These are phyloP conservation scores for Cabera pusaria DNA, from an alignment of 2,888 invertebrate species.

Conservation along the genomic window DNA sequence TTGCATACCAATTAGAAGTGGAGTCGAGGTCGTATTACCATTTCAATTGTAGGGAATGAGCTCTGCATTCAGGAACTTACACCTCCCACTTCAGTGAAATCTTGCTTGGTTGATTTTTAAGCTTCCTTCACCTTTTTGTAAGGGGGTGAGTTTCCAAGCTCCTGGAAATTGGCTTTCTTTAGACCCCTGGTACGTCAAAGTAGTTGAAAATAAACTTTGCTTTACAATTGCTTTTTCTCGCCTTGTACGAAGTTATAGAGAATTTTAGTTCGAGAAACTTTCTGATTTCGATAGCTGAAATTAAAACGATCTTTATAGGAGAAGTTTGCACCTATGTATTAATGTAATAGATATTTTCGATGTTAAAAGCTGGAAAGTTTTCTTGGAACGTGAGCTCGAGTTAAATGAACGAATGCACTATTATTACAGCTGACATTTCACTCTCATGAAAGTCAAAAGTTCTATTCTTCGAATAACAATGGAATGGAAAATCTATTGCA, in stretches of 20 bases:
- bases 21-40: conserved; percentile 63
- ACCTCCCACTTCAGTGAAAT: conserved; percentile 48
- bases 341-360: no score
- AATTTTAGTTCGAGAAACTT: conserved; percentile 7
- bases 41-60: conserved; percentile 70
- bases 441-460: no score
- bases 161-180: conserved; percentile 44
- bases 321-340: background rate
- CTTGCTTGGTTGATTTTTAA: conserved; percentile 52
- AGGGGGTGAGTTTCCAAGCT: conserved; percentile 44
- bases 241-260: conserved; percentile 2
- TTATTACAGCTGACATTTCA: no score
- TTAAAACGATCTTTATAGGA: background rate
- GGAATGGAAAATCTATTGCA: conserved; percentile 26
- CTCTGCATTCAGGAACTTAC: conserved; percentile 40
- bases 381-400: no score
- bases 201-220: conserved; percentile 26
- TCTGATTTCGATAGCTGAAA: conserved; percentile 4
- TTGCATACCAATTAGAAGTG: conserved; percentile 70
- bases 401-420: no score
- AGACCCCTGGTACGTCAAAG: conserved; percentile 22
- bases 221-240: conserved; percentile 17
- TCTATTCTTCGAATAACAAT: no score
- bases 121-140: conserved; percentile 36
- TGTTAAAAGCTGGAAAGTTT: no score